Base-by-base conservation (phyloP, 2,888 invertebrate species). In the Lottia scabra region DNA sequence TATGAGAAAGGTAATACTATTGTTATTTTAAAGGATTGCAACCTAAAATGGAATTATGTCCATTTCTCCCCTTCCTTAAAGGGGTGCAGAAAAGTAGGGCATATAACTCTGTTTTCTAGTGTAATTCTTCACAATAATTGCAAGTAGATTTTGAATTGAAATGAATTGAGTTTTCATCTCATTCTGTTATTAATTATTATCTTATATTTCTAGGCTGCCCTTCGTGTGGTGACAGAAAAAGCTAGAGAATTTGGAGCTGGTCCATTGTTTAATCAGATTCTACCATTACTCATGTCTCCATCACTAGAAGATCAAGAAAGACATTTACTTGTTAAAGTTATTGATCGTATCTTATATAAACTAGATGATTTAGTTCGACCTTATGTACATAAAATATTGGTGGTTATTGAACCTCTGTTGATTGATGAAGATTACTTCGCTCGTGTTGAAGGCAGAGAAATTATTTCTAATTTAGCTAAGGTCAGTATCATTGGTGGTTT, bases 401-500 rank as follows among this genome's bases (percentile, higher is more conserved):
- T 99, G 19, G 99, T 99, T 5, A 99, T 99, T 89, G 99, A 99
- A 91, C 99, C 99, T 0, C 91, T 99, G 77, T 92, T 99, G 62
- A 99, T 99, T 88, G 99, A 99, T 90, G 99, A 99, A 92, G 99
- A 99, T 90, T 99, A 99, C 91, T 99, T 99, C 89, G 99, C 99
- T 38, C 95, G 99, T 89, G 99, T 99, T 12, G 99, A 99, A 90
- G 99, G 99, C 81, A 93, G 99, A 86, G 99, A 99, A 91, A 99
- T 99, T 83, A 99, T 99, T 87, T 98, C 98, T 0, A 99, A 99
- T 91, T 92, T 99, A 87, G 99, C 99, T 0, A 99, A 99, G 91
- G 90, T 90, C 75, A 70, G 79, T 69, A n/a, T n/a, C n/a, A n/a
- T n/a, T n/a, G n/a, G n/a, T n/a, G n/a, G n/a, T n/a, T n/a, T n/a